Percentiles rank a stretch among this genome's conserved stretches.
Evolutionary conservation across 2,797 vertebrate genomes (phyloP).

Genomic region (Diglossa cyanea): DNA sequence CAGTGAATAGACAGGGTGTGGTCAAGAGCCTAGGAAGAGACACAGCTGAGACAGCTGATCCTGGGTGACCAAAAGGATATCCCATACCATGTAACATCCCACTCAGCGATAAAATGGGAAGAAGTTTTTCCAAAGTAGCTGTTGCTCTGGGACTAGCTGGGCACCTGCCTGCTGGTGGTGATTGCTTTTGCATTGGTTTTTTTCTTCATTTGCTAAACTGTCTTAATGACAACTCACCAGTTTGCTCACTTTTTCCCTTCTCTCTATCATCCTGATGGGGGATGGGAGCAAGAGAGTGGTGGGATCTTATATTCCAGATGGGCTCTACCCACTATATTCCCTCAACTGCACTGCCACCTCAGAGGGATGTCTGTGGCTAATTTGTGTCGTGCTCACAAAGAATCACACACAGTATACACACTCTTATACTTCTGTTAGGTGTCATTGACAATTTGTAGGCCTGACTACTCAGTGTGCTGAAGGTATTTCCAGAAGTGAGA

Average conservation of each 20-base stretch:
- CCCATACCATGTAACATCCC: not conserved
- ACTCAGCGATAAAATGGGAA: not conserved
- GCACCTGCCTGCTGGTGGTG: not conserved
- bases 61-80: not conserved
- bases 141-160: not conserved
- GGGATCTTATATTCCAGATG: not conserved
- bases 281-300: not conserved
- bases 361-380: not conserved
- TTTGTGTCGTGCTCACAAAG: not conserved
- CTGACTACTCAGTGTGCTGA: not conserved
- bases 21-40: not conserved
- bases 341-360: not conserved
- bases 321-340: not conserved
- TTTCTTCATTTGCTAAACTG: not conserved
- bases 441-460: not conserved
- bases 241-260: not conserved
- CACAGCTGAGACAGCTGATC: not conserved
- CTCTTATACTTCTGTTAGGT: not conserved
- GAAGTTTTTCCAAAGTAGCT: not conserved
- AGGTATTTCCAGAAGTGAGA: not conserved
- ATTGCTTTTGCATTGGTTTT: not conserved
- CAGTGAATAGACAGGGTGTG: accelerated
- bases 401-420: not conserved
- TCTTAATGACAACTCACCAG: not conserved
- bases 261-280: not conserved